A percentile compares a stretch with the other conserved stretches of the same genome.
These are phyloP conservation scores for Pseudopodoces humilis DNA, from an alignment of 2,113 vertebrate species.

Conservation along the genomic window DNA sequence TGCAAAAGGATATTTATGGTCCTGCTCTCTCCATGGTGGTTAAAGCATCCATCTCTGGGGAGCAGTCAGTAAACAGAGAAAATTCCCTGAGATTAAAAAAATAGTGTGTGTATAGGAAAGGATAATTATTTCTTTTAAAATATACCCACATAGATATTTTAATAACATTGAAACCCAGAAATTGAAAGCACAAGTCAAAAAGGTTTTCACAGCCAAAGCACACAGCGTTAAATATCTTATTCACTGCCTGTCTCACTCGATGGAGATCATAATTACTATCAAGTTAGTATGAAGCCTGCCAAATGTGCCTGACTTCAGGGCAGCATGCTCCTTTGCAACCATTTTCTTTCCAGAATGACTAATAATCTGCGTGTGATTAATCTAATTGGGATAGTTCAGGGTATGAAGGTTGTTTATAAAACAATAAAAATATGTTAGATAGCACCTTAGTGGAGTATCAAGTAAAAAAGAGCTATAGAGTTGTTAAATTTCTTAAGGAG, in stretches of 20 bases:
- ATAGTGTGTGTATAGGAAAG: not conserved
- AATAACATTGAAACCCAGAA: constrained; percentile 16
- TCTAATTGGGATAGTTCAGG: not conserved
- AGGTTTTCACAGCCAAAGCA: constrained; percentile 16
- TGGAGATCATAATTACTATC: constrained; percentile 51
- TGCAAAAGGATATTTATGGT: constrained; percentile 81
- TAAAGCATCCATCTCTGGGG: constrained; percentile 69
- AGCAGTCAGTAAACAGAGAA: constrained; percentile 81
- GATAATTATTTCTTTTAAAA: constrained; percentile 24
- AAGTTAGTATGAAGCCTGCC: constrained; percentile 42
- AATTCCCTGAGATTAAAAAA: constrained; percentile 67
- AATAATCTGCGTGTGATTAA: constrained; percentile 41
- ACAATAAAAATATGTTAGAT: not conserved
- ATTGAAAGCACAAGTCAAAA: constrained; percentile 34
- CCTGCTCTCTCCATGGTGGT: constrained; percentile 75
- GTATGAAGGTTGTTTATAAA: not conserved
- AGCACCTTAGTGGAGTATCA: not conserved
- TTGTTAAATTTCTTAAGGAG: not conserved
- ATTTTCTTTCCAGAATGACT: constrained; percentile 16
- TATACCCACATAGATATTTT: constrained; percentile 34
- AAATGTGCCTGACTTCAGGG: constrained; percentile 42
- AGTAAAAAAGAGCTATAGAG: not conserved
- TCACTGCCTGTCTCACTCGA: constrained; percentile 15
- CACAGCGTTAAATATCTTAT: not conserved
- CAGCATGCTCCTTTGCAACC: constrained; percentile 25